Conservation (phyloP, 2,888 invertebrate genomes). For the Aleiodes testaceus region DNA sequence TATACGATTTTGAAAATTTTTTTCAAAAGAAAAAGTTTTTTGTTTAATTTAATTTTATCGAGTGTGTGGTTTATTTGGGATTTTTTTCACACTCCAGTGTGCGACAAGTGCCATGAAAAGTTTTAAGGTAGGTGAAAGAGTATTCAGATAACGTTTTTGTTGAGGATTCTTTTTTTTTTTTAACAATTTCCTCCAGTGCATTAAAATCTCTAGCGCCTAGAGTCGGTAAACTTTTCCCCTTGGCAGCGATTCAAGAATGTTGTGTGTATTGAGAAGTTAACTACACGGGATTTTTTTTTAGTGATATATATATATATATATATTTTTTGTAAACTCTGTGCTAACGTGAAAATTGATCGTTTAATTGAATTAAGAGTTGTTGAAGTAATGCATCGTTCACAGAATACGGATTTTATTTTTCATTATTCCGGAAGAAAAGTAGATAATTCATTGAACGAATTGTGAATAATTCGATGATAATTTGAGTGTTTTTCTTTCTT, state of each 20-base stretch:
- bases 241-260: slow-evolving; percentile 2
- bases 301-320: background rate
- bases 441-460: too few species aligned
- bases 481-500: background rate
- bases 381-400: too few species aligned
- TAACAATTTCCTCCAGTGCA: slow-evolving; percentile 3
- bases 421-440: too few species aligned
- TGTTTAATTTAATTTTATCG: slow-evolving; percentile 9
- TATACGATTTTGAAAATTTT: background rate
- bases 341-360: background rate
- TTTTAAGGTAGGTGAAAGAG: slow-evolving; percentile 64
- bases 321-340: background rate
- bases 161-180: background rate
- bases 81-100: slow-evolving; percentile 28
- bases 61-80: slow-evolving; percentile 17
- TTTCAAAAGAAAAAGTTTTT: background rate
- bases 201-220: slow-evolving; percentile 8
- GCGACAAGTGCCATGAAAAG: slow-evolving; percentile 63
- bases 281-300: background rate
- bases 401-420: background rate
- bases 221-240: slow-evolving; percentile 5
- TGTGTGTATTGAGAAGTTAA: slow-evolving; percentile 7
- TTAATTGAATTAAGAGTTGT: too few species aligned
- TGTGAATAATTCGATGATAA: too few species aligned
- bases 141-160: background rate